Percentiles rank a stretch among this genome's conserved stretches.
Evolutionary conservation across 1,140 invertebrate species (phyloP).

Genomic region (Macrosteles quadrilineatus): DNA sequence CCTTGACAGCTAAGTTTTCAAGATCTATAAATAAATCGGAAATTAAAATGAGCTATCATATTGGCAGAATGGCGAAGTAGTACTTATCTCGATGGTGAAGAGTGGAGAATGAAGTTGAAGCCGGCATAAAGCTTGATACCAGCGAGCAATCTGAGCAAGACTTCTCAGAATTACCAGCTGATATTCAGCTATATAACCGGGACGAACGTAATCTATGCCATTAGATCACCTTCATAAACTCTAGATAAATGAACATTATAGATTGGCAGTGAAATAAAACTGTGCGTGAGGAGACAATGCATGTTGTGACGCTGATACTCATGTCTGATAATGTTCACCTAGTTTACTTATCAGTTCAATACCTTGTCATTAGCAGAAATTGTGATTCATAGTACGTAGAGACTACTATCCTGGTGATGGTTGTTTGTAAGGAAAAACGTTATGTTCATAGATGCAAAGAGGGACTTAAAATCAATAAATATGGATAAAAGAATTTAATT

Average conservation of each 20-base stretch:
- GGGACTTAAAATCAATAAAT: too few relatives aligned
- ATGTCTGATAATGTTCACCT: too few relatives aligned
- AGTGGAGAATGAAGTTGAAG: slow-evolving; percentile 34
- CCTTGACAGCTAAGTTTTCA: too few relatives aligned
- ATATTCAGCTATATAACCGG: slow-evolving; percentile 75
- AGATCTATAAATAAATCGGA: too few relatives aligned
- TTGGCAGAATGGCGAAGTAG: not conserved
- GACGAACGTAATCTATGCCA: not conserved
- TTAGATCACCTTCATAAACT: not conserved
- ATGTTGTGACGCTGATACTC: not conserved
- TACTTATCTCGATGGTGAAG: not conserved
- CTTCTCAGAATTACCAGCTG: slow-evolving; percentile 95
- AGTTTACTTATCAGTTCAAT: too few relatives aligned
- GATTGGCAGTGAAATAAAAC: slow-evolving; percentile 1
- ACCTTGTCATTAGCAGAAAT: too few relatives aligned
- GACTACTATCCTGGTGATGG: too few relatives aligned
- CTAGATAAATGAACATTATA: not conserved
- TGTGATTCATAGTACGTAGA: too few relatives aligned
- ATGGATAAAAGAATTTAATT: too few relatives aligned
- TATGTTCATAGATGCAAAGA: too few relatives aligned
- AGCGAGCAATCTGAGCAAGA: slow-evolving; percentile 74
- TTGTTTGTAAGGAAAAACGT: too few relatives aligned
- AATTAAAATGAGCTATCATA: too few relatives aligned
- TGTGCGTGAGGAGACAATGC: not conserved
- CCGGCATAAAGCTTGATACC: slow-evolving; percentile 67